Evolutionary conservation across 2,113 vertebrate genomes (phyloP), one percentile per base, ranked within the genome.

Genomic region (Lates calcarifer): DNA sequence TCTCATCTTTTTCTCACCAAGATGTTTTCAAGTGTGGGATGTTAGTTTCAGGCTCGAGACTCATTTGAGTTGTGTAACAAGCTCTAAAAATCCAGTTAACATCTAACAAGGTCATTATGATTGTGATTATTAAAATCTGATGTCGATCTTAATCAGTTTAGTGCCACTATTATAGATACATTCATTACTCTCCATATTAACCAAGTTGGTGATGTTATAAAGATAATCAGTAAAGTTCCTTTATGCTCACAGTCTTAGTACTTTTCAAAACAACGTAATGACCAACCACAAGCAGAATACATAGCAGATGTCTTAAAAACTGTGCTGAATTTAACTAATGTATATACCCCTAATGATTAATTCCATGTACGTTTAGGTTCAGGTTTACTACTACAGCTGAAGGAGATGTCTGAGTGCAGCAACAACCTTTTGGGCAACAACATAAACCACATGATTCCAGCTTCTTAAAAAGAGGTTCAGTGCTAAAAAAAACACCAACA

Each of bases 11-110:
- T 78, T 74, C 4, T 58, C 28, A 6, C 33, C 53, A 45, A 64
- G 39, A 79, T 56, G 28, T 79, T 67, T 75, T 41, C 51, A 79
- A 8, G 35, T 63, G 58, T 58, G 20, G 39, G 56, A 35, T 13
- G 74, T 61, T 68, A 75, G 39, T 72, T 79, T 74, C 33, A 35
- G 51, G 24, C 37, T 63, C 12, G n/a, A 51, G 67, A 39, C 22
- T 47, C 22, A 39, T 58, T 76, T 61, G 33, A 80, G 39, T 31
- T 76, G 67, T 65, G 72, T 61, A 37, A 82, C 57, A 73, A 43
- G 65, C 56, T 70, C 39, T 47, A 55, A 67, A 67, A 76, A 79
- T 73, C 49, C 18, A 70, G 57, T 45, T 74, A 61, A 65, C 33
- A 74, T 37, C 33, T 28, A 53, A 79, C 58, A 35, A 74, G 51